Evolutionary conservation across 2,888 invertebrate species (phyloP).

Genomic region (Luffia ferchaultella): DNA sequence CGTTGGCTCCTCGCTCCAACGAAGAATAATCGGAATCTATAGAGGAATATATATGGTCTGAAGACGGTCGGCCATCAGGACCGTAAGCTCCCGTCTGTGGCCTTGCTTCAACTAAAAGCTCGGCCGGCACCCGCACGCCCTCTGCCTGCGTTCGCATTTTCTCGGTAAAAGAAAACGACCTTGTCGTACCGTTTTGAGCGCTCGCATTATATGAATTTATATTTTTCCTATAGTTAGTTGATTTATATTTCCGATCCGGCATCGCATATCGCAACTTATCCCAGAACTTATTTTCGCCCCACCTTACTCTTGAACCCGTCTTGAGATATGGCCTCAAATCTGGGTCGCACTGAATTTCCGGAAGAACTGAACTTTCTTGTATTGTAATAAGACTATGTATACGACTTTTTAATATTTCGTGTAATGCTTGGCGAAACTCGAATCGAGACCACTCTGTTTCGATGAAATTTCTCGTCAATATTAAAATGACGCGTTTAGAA

Average conservation of each 20-base stretch:
- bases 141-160: conserved; percentile 46
- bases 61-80: conserved; percentile 74
- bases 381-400: conserved; percentile 87
- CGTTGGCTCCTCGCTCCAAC: conserved; percentile 73
- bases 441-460: conserved; percentile 93
- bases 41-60: conserved; percentile 90
- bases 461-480: conserved; percentile 87
- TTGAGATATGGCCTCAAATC: conserved; percentile 89
- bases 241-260: conserved; percentile 72
- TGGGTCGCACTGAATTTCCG: conserved; percentile 84
- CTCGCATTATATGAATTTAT: conserved; percentile 85
- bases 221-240: conserved; percentile 75
- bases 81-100: conserved; percentile 49
- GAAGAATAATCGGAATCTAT: conserved; percentile 91
- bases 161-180: conserved; percentile 67
- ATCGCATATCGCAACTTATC: conserved; percentile 88
- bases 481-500: conserved; percentile 84
- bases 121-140: conserved; percentile 72
- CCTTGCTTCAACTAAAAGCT: conserved; percentile 39
- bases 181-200: conserved; percentile 67
- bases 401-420: conserved; percentile 84
- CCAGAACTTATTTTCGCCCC: conserved; percentile 95
- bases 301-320: conserved; percentile 83
- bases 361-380: conserved; percentile 81
- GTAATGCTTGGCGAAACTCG: conserved; percentile 88